Percentiles rank a stretch among this genome's conserved stretches.
Conservation (phyloP, 2,113 vertebrate species). For the Taurulus bubalis region DNA sequence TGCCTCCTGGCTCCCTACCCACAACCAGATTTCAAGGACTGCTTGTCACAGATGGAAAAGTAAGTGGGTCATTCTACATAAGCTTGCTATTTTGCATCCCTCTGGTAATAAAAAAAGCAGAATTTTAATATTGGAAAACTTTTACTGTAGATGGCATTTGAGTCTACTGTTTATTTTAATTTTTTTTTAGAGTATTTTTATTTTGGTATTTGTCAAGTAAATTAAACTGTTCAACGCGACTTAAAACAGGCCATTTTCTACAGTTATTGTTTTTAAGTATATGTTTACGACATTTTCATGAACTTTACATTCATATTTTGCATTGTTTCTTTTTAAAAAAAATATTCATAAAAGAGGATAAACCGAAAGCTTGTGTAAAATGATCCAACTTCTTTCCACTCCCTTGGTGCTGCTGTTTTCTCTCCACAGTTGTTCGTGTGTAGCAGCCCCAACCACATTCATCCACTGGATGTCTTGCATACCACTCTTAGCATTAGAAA, state of each 20-base stretch:
- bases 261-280: neutral
- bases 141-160: neutral
- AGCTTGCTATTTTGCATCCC: constrained; percentile 54
- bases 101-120: constrained; percentile 3
- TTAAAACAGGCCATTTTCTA: neutral
- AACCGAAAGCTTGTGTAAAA: constrained; percentile 37
- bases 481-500: constrained; percentile 31
- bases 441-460: constrained; percentile 11
- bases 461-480: constrained; percentile 21
- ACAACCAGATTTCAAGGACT: constrained; percentile 77
- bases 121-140: constrained; percentile 8
- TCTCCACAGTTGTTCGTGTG: constrained; percentile 1
- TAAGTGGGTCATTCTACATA: constrained; percentile 74
- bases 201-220: neutral
- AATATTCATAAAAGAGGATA: neutral
- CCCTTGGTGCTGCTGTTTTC: neutral
- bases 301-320: neutral
- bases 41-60: constrained; percentile 82
- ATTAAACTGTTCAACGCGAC: neutral
- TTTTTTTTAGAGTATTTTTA: neutral
- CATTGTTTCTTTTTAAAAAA: neutral
- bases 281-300: neutral
- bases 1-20: constrained; percentile 69
- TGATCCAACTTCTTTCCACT: constrained; percentile 26
- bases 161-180: neutral